Conservation (phyloP, 2,113 vertebrate species). For the Montifringilla adamsi region DNA sequence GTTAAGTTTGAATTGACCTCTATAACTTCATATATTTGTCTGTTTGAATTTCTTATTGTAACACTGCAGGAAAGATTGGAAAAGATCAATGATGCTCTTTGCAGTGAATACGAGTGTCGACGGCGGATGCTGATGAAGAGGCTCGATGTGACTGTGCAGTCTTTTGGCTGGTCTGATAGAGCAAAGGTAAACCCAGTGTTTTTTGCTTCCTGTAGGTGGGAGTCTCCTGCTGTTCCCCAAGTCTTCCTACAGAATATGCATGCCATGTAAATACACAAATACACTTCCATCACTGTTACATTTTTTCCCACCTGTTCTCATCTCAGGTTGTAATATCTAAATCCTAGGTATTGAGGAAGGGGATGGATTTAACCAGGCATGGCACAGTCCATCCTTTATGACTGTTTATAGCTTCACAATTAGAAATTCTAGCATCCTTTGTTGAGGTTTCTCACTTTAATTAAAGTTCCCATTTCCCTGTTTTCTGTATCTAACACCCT, state of each 20-base stretch:
- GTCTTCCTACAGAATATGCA: neutral
- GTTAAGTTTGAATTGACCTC: neutral
- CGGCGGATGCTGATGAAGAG: conserved; percentile 94
- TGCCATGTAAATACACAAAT: neutral
- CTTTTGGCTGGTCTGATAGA: conserved; percentile 95
- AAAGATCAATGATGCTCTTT: conserved; percentile 82
- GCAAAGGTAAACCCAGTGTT: conserved; percentile 81
- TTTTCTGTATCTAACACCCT: neutral
- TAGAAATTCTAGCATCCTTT: neutral
- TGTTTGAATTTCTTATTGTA: neutral
- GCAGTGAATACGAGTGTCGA: conserved; percentile 90
- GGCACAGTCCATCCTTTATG: neutral
- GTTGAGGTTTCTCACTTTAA: neutral
- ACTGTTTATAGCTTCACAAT: neutral
- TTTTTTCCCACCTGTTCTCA: neutral
- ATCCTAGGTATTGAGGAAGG: neutral
- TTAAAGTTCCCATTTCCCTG: neutral
- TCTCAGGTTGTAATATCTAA: neutral
- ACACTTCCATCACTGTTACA: neutral
- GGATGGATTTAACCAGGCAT: neutral
- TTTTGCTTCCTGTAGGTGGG: conserved; percentile 33
- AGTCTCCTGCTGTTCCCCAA: neutral
- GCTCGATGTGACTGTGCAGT: conserved; percentile 94
- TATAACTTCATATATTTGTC: neutral
- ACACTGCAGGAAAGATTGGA: conserved; percentile 80